A percentile compares a stretch with the other conserved stretches of the same genome.
phyloP scores from a whole-genome alignment of 2,888 invertebrate species.

The Papilio demoleus region DNA sequence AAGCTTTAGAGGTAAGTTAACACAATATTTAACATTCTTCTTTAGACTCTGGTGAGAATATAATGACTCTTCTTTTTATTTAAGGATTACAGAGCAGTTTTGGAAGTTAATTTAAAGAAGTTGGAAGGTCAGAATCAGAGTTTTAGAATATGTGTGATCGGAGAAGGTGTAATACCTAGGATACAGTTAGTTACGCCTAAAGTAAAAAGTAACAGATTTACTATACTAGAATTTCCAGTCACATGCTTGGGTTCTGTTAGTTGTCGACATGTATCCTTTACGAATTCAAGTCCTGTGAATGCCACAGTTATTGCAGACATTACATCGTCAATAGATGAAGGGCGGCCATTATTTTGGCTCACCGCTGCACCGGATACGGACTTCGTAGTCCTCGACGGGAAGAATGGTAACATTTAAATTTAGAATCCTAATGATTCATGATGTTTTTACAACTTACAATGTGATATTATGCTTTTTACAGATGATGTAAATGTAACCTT shows the following conservation, averaged over 20 bases:
- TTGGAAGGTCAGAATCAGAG: slow-evolving; percentile 69
- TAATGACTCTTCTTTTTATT: slow-evolving; percentile 42
- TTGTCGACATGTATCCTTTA: slow-evolving; percentile 61
- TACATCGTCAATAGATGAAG: slow-evolving; percentile 54
- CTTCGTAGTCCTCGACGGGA: slow-evolving; percentile 53
- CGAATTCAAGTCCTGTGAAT: slow-evolving; percentile 68
- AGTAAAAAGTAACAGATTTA: slow-evolving; percentile 57
- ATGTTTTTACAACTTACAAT: neutral
- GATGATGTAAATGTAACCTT: slow-evolving; percentile 57
- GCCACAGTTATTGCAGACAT: slow-evolving; percentile 59
- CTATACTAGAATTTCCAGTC: slow-evolving; percentile 64
- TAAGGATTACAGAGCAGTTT: slow-evolving; percentile 74
- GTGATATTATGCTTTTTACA: slow-evolving; percentile 49
- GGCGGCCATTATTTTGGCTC: slow-evolving; percentile 68
- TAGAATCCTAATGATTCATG: neutral
- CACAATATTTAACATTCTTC: neutral
- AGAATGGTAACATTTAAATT: slow-evolving; percentile 54
- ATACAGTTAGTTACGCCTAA: slow-evolving; percentile 63
- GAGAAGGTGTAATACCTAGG: slow-evolving; percentile 76
- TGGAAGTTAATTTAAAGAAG: slow-evolving; percentile 72
- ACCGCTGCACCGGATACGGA: slow-evolving; percentile 51
- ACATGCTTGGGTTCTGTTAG: slow-evolving; percentile 73
- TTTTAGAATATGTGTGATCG: slow-evolving; percentile 74
- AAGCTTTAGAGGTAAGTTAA: slow-evolving; percentile 63
- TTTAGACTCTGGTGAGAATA: neutral